Evolutionary conservation across 1,140 invertebrate genomes (phyloP).

Genomic region (Phthorimaea operculella): DNA sequence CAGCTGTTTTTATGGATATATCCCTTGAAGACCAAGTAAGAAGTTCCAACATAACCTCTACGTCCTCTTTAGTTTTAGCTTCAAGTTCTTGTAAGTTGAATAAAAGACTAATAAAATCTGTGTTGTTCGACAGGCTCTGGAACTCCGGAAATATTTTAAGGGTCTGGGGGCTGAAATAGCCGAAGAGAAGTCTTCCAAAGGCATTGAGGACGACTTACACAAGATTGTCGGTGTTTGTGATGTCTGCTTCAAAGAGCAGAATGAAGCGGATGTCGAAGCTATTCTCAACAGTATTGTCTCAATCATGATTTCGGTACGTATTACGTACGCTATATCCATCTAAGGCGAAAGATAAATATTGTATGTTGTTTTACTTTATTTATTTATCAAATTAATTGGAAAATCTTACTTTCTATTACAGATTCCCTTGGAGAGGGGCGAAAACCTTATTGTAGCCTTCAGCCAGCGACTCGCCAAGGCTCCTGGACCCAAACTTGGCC

Average conservation of each 20-base stretch:
- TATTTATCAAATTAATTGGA: too few species aligned
- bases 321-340: too few species aligned
- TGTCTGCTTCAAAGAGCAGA: conserved; percentile 88
- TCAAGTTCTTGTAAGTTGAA: not conserved
- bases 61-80: conserved; percentile 3
- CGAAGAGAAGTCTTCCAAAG: conserved; percentile 88
- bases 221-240: conserved; percentile 96
- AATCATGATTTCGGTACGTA: conserved; percentile 86
- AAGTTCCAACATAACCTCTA: conserved; percentile 44
- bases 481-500: conserved; percentile 82
- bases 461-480: conserved; percentile 95
- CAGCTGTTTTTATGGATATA: conserved; percentile 84
- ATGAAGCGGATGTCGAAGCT: conserved; percentile 83
- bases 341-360: too few species aligned
- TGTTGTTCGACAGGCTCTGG: conserved; percentile 77
- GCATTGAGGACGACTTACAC: conserved; percentile 92
- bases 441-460: conserved; percentile 90
- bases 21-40: conserved; percentile 81
- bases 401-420: conserved; percentile 38
- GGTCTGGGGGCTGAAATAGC: conserved; percentile 91
- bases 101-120: conserved; percentile 10
- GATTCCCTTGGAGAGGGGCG: conserved; percentile 88
- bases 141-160: conserved; percentile 90
- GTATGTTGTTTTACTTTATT: too few species aligned
- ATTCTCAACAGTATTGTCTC: conserved; percentile 93